phyloP scores from a whole-genome alignment of 2,888 invertebrate species.

The Nymphalis polychloros region DNA sequence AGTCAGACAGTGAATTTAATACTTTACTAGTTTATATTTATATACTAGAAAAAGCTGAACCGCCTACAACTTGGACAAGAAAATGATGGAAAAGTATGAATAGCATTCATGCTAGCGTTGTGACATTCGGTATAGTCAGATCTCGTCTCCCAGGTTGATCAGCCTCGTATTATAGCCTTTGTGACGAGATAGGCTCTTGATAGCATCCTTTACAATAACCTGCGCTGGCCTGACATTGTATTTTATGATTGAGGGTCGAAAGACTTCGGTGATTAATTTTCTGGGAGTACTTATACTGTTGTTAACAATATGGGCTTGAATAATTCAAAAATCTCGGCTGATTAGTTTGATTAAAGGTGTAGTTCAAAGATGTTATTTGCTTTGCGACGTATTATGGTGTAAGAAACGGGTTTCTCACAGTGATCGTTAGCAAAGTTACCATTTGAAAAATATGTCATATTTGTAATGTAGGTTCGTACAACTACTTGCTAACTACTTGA shows the following conservation, averaged over 20 bases:
- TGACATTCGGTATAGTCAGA: conserved; percentile 31
- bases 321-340: not conserved
- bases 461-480: too few species aligned
- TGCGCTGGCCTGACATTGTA: conserved; percentile 19
- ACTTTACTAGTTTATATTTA: too few species aligned
- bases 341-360: too few species aligned
- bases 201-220: conserved; percentile 17
- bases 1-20: too few species aligned
- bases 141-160: conserved; percentile 34
- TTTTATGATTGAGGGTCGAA: conserved; percentile 1
- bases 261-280: not conserved
- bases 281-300: not conserved
- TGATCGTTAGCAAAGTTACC: too few species aligned
- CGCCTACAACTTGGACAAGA: conserved; percentile 3
- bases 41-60: too few species aligned
- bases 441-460: too few species aligned
- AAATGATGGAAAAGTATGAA: conserved; percentile 30
- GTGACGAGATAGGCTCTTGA: conserved; percentile 24
- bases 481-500: too few species aligned
- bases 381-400: too few species aligned
- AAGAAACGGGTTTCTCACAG: too few species aligned
- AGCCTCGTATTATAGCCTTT: conserved; percentile 28
- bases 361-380: too few species aligned
- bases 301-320: not conserved
- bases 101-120: conserved; percentile 29